These are phyloP conservation scores for Cephus pygmeus DNA, from an alignment of 2,888 invertebrate species.

Conservation along the genomic window DNA sequence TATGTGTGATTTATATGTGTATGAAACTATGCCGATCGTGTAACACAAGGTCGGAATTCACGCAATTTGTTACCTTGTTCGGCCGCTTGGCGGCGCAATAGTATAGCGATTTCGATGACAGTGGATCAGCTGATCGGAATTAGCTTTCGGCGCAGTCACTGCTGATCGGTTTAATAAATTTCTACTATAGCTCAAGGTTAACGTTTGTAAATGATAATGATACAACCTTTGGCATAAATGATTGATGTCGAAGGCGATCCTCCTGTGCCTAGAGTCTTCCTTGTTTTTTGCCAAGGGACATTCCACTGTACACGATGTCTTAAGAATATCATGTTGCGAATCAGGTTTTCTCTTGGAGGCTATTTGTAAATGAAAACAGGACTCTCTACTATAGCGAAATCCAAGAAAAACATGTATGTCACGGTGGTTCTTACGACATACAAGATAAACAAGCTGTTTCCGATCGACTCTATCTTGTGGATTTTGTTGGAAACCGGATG, in stretches of 20 bases:
- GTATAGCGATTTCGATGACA: slow-evolving; percentile 37
- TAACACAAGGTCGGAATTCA: slow-evolving; percentile 11
- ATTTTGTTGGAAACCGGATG: not conserved
- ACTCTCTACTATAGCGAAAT: not conserved
- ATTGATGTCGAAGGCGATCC: not conserved
- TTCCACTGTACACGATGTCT: not conserved
- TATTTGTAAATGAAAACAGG: not conserved
- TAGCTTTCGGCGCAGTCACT: slow-evolving; percentile 38
- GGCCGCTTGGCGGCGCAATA: not conserved
- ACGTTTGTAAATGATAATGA: not conserved
- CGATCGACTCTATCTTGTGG: not conserved
- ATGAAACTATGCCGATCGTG: not conserved
- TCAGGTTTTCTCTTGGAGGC: not conserved
- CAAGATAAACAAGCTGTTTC: not conserved
- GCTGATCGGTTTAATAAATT: slow-evolving; percentile 9
- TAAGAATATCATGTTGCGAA: not conserved
- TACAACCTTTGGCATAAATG: not conserved
- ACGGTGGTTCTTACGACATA: not conserved
- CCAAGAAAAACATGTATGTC: not conserved
- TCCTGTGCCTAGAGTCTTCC: not conserved
- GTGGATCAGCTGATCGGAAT: slow-evolving; percentile 49
- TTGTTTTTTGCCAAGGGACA: not conserved
- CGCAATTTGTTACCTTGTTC: not conserved
- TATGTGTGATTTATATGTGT: not conserved
- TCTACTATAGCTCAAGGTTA: not conserved